Base-by-base conservation (phyloP, 2,113 vertebrate species). In the Pangasianodon hypophthalmus region DNA sequence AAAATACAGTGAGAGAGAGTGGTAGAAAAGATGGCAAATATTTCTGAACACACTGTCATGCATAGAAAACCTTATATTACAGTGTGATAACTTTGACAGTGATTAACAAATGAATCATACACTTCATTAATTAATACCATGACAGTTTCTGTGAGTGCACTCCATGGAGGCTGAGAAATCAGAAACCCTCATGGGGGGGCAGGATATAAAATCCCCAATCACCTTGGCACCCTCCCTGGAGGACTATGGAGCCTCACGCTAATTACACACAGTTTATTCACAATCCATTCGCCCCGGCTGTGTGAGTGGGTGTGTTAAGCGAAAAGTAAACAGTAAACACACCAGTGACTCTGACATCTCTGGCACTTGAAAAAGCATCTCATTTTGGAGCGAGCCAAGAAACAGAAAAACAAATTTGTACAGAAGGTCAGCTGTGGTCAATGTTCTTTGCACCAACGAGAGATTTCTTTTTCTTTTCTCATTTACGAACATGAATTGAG, bases 191-290 rank as follows among this genome's bases (percentile, higher is more conserved):
- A 84, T 8, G 54, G n/a, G 62, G 62, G 37, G 3, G 56, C 32
- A 54, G 60, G 62, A 86, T 67, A 46, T 81, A 14, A 80, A 73
- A 89, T 89, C 83, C 79, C 24, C 0, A 26, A 62, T 87, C 84
- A 86, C 75, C 77, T 87, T 62, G 46, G n/a, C 32, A 18, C n/a
- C 46, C 60, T 90, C 62, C 60, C 89, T 71, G 19, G 41, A 86
- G 77, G 50, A 82, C 77, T 46, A 24, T 41, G 13, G 48, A 3
- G 75, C 21, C 37, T 90, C 29, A 13, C 19, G n/a, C 84, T 82
- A 90, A 90, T 90, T 87, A 81, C 50, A 82, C 50, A 81, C 75
- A 81, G 48, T 87, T 86, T 71, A 87, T 90, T 82, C 75, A 82
- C 75, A 86, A 86, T 81, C 60, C 32, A n/a, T 71, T 90, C 71